Evolutionary conservation across 92 coral and sea anemone species (phyloP).

Genomic region (Porites evermanni): DNA sequence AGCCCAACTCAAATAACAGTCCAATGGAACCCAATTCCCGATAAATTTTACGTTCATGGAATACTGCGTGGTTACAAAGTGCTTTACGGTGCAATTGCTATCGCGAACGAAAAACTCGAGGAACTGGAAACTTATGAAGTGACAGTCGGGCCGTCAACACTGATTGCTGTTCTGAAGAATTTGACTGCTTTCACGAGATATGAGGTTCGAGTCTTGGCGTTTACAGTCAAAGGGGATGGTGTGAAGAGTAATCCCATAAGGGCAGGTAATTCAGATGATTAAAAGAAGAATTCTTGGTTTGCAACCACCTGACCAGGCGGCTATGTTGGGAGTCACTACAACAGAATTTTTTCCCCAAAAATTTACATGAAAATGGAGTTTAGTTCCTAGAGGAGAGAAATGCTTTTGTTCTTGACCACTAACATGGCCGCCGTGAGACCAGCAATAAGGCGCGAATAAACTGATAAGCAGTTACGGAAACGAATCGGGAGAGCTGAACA

Average conservation of each 20-base stretch:
- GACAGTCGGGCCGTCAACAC: constrained; percentile 46
- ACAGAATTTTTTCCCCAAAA: no score
- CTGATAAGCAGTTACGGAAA: background rate
- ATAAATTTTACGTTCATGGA: constrained; percentile 89
- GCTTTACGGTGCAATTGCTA: constrained; percentile 77
- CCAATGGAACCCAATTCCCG: constrained; percentile 86
- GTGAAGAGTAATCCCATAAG: constrained; percentile 57
- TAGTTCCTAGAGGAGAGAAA: no score
- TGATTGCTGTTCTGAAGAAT: constrained; percentile 45
- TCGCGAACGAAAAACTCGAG: constrained; percentile 48
- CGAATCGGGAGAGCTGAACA: background rate
- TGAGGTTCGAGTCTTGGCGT: constrained; percentile 76
- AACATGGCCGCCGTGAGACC: no score
- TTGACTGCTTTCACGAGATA: constrained; percentile 83
- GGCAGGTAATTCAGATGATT: constrained; percentile 64
- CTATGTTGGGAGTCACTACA: no score
- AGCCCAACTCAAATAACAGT: constrained; percentile 81
- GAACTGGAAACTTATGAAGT: constrained; percentile 13
- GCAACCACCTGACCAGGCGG: background rate
- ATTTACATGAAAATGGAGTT: no score
- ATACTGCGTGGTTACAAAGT: constrained; percentile 90
- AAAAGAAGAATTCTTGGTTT: background rate
- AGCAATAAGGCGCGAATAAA: background rate
- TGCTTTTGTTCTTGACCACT: no score
- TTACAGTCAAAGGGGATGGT: constrained; percentile 86